phyloP scores from a whole-genome alignment of 2,113 vertebrate species.

The Danionella cerebrum region DNA sequence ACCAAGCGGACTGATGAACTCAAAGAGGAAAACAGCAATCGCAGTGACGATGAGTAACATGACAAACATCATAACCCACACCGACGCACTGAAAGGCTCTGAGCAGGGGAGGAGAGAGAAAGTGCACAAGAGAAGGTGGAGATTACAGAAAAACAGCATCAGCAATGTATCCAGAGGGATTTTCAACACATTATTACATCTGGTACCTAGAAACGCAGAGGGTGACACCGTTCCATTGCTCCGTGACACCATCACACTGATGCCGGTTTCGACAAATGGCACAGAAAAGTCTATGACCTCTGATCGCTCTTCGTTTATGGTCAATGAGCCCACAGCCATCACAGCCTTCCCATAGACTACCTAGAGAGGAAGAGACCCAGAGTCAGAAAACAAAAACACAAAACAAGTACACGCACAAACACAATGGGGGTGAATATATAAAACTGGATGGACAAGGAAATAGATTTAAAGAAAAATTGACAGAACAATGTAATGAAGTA shows the following conservation, averaged over 20 bases:
- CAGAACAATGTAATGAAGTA: background rate
- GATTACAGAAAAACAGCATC: conserved; percentile 39
- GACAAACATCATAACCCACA: conserved; percentile 99
- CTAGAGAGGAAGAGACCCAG: conserved; percentile 58
- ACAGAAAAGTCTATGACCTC: conserved; percentile 95
- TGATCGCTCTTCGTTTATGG: conserved; percentile 93
- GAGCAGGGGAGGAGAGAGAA: conserved; percentile 32
- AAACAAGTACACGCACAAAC: too few relatives aligned
- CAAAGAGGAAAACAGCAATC: conserved; percentile 94
- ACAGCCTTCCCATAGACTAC: conserved; percentile 90
- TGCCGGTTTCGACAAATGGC: conserved; percentile 95
- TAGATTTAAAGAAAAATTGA: background rate
- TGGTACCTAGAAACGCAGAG: conserved; percentile 89
- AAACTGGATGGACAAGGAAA: too few relatives aligned
- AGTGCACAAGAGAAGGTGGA: conserved; percentile 5
- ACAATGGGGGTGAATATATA: too few relatives aligned
- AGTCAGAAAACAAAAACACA: too few relatives aligned
- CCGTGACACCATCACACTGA: conserved; percentile 97
- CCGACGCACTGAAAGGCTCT: conserved; percentile 96
- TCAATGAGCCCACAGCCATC: conserved; percentile 94
- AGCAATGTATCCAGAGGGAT: conserved; percentile 41
- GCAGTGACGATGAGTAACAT: conserved; percentile 95
- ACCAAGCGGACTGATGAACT: conserved; percentile 94
- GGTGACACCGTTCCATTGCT: conserved; percentile 97
- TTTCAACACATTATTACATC: conserved; percentile 39